A percentile compares a stretch with the other conserved stretches of the same genome.
These are phyloP conservation scores for Pagrus major DNA, from an alignment of 2,113 vertebrate genomes.

Conservation along the genomic window DNA sequence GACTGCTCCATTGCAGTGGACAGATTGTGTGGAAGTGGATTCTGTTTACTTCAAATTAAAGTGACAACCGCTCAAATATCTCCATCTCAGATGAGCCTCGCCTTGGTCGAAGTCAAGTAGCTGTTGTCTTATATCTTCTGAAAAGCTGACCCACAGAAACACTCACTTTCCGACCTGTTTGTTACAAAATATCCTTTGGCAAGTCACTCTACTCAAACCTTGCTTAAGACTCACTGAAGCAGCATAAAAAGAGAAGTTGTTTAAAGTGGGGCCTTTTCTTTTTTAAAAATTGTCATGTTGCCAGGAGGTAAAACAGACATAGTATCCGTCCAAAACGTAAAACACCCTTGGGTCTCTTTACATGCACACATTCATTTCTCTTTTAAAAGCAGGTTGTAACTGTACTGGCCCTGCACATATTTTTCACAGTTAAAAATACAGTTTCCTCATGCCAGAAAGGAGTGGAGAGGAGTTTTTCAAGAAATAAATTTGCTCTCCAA, in stretches of 20 bases:
- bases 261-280: constrained; percentile 20
- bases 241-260: constrained; percentile 17
- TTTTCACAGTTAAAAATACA: constrained; percentile 11
- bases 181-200: constrained; percentile 1
- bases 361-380: constrained; percentile 27
- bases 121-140: constrained; percentile 9
- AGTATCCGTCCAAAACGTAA: constrained; percentile 24
- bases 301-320: constrained; percentile 49
- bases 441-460: constrained; percentile 17
- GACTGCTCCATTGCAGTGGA: constrained; percentile 59
- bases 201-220: constrained; percentile 14
- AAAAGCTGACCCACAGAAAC: constrained; percentile 7
- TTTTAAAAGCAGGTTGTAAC: constrained; percentile 39
- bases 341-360: constrained; percentile 41
- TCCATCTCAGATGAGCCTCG: constrained; percentile 35
- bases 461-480: constrained; percentile 21
- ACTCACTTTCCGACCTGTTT: constrained; percentile 20
- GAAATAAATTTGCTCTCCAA: constrained; percentile 32
- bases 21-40: constrained; percentile 50
- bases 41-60: constrained; percentile 53
- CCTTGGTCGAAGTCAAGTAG: constrained; percentile 61
- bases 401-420: background rate
- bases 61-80: constrained; percentile 45
- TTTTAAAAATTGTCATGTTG: constrained; percentile 24
- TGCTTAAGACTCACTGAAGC: background rate